Base-by-base conservation (phyloP, 2,797 vertebrate genomes). In the Bryconaethiops microstoma region DNA sequence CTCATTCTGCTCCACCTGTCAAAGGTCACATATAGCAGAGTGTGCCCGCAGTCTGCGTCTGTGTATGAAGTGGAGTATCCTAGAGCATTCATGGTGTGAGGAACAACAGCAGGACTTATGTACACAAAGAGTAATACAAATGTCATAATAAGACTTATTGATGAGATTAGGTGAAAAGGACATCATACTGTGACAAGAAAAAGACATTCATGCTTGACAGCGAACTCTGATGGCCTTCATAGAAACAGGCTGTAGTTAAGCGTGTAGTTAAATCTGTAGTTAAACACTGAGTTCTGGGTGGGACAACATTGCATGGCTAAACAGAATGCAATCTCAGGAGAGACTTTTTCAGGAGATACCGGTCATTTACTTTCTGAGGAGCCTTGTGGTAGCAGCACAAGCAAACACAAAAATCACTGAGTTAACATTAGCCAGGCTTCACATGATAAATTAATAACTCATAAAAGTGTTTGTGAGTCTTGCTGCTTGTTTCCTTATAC, bases 21-120 rank as follows among this genome's bases (percentile, higher is more conserved):
- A 84, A 86, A 84, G 88, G 86, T 90, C 90, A 89, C 63, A 76
- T 13, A 69, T 68, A 79, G 81, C 62, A 81, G 63, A 84, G 82
- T 67, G 63, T 17, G 74, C 48, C 67, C 45, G 85, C 72, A 74
- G 73, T 74, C 39, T 73, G 42, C 72, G 5, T 75, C 35, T 73
- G 29, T 73, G 6, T 76, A 74, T 57, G 62, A 74, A 65, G 64
- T 65, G 70, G 63, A 72, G 59, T 13, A 21, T 81, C 60, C 65
- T 48, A 50, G 14, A 75, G 59, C 69, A 48, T 82, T 77, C 55
- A 12, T 74, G 57, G 55, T 69, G 63, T 82, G 62, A 16, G 39
- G 63, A 59, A 78, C 76, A 77, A 63, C 7, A 62, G n/a, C 50
- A 64, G 12, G 19, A 50, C 48, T 39, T 40, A 42, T 64, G 14